These are phyloP conservation scores for Yponomeuta sedellus DNA, from an alignment of 2,888 invertebrate genomes.

Conservation along the genomic window DNA sequence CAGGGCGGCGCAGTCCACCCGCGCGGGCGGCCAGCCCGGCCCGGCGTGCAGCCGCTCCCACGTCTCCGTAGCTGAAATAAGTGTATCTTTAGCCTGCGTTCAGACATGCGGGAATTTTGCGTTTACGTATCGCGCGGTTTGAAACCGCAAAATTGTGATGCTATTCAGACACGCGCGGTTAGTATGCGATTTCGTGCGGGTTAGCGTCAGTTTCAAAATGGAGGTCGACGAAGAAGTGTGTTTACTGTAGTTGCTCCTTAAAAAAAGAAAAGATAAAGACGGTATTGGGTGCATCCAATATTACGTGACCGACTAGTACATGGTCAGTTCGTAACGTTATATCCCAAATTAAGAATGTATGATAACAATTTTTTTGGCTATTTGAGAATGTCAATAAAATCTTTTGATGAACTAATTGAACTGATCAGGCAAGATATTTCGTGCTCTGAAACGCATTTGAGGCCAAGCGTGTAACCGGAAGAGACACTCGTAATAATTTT, in stretches of 20 bases:
- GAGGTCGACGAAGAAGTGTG: too few relatives aligned
- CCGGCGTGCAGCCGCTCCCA: conserved; percentile 85
- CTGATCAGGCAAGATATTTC: conserved; percentile 31
- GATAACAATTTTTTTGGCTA: conserved; percentile 32
- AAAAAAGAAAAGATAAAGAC: too few relatives aligned
- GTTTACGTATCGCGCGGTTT: too few relatives aligned
- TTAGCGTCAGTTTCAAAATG: too few relatives aligned
- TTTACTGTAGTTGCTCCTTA: too few relatives aligned
- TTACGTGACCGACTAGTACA: too few relatives aligned
- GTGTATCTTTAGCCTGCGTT: neutral
- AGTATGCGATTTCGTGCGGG: too few relatives aligned
- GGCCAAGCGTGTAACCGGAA: conserved; percentile 27
- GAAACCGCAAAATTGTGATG: too few relatives aligned
- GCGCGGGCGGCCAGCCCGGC: conserved; percentile 79
- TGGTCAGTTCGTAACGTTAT: too few relatives aligned
- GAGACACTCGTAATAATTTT: conserved; percentile 29
- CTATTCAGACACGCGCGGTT: too few relatives aligned
- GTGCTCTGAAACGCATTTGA: conserved; percentile 25
- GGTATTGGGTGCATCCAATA: too few relatives aligned
- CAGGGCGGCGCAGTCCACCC: conserved; percentile 81
- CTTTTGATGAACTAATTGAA: conserved; percentile 33
- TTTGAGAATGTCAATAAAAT: conserved; percentile 34
- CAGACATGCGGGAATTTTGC: too few relatives aligned
- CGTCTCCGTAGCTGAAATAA: conserved; percentile 78
- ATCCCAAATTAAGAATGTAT: conserved; percentile 33